Base-by-base conservation (phyloP, 64 coral and sea anemone genomes). In the Platygyra sinensis region DNA sequence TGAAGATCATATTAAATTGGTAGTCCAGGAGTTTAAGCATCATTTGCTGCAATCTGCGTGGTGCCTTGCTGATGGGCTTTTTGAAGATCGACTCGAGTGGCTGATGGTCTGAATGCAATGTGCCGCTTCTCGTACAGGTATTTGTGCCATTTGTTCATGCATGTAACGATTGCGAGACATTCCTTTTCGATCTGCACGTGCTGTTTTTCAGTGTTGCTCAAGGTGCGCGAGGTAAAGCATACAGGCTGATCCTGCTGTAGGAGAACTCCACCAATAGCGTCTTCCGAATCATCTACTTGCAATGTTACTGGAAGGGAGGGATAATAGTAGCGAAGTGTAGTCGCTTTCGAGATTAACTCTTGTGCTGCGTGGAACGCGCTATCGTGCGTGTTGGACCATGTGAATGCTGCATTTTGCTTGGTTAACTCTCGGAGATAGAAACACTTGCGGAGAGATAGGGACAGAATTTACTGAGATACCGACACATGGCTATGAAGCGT, bases 271-370 rank as follows among this genome's bases (percentile, higher is more conserved):
- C 78, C 64, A 54, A 90, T 83, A 17, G 78, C 78, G 22, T 82
- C 38, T 24, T 82, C 77, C 25, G 82, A 93, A 32, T 84, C 83
- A 80, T 93, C 83, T 30, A 87, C 82, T 93, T 87, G 91, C 19
- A 87, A 73, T 18, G 83, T 93, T 57, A 93, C 91, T n/a, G 75
- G 49, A 51, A 72, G n/a, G 24, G 60, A 80, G 62, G 67, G 62
- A 67, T 93, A 30, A 29, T 73, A 88, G 46, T 24, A 36, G 33
- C 33, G 49, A 49, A 93, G 75, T 16, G 32, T 51, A 52, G 91
- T 72, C 17, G 73, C 67, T 78, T 24, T 60, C 20, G 76, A 28
- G 64, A 93, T 84, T 24, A 84, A 67, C 10, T 83, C 46, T 80
- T 93, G 73, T 77, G 85, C 73, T 60, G 73, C 61, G 39, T 73